Conservation (phyloP, 2,797 vertebrate species). For the Pitangus sulphuratus region DNA sequence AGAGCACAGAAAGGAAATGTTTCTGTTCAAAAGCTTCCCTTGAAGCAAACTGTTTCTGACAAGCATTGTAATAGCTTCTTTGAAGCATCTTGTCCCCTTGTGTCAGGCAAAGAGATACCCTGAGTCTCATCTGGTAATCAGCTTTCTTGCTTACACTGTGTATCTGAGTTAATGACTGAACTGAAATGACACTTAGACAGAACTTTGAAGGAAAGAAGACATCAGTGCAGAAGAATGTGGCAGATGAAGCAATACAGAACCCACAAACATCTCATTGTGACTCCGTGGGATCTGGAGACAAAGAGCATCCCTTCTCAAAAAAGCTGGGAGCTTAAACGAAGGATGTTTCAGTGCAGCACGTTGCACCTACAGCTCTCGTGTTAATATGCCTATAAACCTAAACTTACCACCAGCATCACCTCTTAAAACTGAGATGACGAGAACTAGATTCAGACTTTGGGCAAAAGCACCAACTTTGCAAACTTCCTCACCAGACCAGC, state of each 20-base stretch:
- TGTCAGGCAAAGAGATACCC: conserved; percentile 1
- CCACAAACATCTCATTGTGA: conserved; percentile 9
- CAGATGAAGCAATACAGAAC: conserved; percentile 23
- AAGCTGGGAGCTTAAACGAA: neutral
- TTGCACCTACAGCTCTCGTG: neutral
- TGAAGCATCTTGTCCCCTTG: conserved; percentile 18
- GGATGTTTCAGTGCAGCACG: neutral
- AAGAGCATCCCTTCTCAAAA: neutral
- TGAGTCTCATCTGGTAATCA: conserved; percentile 11
- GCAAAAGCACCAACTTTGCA: neutral
- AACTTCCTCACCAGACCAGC: neutral
- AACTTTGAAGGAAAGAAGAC: conserved; percentile 21
- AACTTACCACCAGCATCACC: neutral
- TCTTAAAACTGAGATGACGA: neutral
- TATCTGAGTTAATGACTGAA: conserved; percentile 26
- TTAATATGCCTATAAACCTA: neutral
- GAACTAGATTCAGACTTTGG: neutral
- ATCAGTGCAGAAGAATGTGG: conserved; percentile 22
- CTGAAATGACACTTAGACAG: conserved; percentile 4
- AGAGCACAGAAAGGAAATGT: conserved; percentile 20
- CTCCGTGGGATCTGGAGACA: neutral
- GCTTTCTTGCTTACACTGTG: neutral
- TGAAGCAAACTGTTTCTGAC: conserved; percentile 46
- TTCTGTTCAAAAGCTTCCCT: conserved; percentile 38
- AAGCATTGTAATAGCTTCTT: conserved; percentile 21